Evolutionary conservation across 2,797 vertebrate genomes (phyloP), one percentile per base, ranked within the genome.

Genomic region (Cyprinella venusta): DNA sequence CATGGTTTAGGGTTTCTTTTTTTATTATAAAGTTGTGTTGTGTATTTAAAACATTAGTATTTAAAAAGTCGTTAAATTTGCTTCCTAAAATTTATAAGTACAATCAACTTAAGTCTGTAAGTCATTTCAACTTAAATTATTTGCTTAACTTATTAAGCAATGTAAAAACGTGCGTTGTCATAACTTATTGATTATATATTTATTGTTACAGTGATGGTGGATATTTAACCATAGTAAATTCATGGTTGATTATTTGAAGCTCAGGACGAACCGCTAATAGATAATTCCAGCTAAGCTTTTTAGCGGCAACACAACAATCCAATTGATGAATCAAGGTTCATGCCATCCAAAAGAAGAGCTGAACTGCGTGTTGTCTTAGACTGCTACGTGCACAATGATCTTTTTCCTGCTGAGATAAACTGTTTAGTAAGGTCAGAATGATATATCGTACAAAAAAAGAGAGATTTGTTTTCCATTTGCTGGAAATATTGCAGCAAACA

Each of bases 291-390:
- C 36, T 84, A 84, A 82, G 69, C 79, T 68, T 87, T 84, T 84
- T 65, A 68, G 67, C 75, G 86, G 8, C 82, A 87, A 80, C 81
- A 83, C 64, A 83, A 83, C 77, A 83, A 86, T 86, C 45, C 81
- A 64, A 76, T 71, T 83, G 54, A 77, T 59, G 38, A 84, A 83
- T 86, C 81, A 84, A 84, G 65, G 45, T 80, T 80, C 71, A 70
- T 48, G 38, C 12, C 80, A 59, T 40, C 64, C 48, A 18, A 63
- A 33, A 26, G 67, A 59, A 40, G 36, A 67, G 61, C 40, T 65
- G 42, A 36, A 54, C 30, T 24, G 56, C 9, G 2, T 30, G 24
- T 15, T 52, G 36, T n/a, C 52, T 50, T 54, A 56, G 30, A 13
- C 15, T 21, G 50, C 40, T 64, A 59, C 33, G 9, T 56, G 40